phyloP scores from a whole-genome alignment of 1,140 invertebrate species.

The Drosophila kanapiae region DNA sequence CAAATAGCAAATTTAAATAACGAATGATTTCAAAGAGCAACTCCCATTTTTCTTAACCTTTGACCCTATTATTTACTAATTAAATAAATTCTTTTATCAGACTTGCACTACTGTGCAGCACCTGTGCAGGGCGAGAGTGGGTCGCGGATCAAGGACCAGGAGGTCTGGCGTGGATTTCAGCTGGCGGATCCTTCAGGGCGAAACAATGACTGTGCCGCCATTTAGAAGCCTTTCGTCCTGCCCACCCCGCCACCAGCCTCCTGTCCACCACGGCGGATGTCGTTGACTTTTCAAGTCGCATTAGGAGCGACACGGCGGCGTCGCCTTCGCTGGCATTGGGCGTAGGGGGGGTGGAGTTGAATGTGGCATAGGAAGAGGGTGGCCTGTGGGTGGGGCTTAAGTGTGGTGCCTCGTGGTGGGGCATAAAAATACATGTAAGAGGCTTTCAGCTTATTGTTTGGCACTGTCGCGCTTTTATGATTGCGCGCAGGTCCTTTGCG shows the following conservation, averaged over 20 bases:
- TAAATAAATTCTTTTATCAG: neutral
- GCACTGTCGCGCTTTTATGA: slow-evolving; percentile 69
- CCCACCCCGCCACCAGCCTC: neutral
- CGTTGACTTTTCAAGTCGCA: slow-evolving; percentile 83
- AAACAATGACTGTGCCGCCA: slow-evolving; percentile 72
- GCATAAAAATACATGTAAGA: slow-evolving; percentile 82
- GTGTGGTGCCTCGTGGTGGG: slow-evolving; percentile 25
- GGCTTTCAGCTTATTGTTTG: slow-evolving; percentile 83
- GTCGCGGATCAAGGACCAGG: slow-evolving; percentile 28
- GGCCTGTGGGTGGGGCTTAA: neutral
- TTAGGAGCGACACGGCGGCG: slow-evolving; percentile 61
- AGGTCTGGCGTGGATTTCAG: slow-evolving; percentile 41
- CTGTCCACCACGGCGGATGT: slow-evolving; percentile 52
- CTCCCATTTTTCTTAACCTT: too few species aligned
- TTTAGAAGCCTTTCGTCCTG: slow-evolving; percentile 53
- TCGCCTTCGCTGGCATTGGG: slow-evolving; percentile 15
- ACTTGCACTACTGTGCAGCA: neutral
- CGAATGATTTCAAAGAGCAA: neutral
- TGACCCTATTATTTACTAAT: slow-evolving; percentile 1
- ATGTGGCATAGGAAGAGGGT: neutral
- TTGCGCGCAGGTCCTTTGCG: slow-evolving; percentile 45
- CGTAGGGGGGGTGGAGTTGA: neutral
- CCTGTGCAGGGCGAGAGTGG: neutral
- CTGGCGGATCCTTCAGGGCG: slow-evolving; percentile 46
- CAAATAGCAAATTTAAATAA: neutral